These are phyloP conservation scores for Bradynema listronoti DNA, from an alignment of 1,140 invertebrate species.

Conservation along the genomic window DNA sequence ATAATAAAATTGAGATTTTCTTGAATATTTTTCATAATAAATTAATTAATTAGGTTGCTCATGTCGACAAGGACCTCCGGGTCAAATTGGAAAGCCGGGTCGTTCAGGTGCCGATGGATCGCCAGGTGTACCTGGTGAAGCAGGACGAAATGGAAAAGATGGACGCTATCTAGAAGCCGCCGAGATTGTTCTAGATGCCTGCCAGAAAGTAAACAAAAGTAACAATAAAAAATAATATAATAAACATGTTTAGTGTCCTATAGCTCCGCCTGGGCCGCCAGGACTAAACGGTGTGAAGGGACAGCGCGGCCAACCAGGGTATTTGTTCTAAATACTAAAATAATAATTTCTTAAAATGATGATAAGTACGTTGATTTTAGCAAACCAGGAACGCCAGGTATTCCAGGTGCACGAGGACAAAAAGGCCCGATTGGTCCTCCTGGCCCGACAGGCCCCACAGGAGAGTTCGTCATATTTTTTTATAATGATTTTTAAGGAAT, in stretches of 20 bases:
- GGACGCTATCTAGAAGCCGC: conserved; percentile 15
- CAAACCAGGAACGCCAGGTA: conserved; percentile 7
- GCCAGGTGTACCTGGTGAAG: not conserved
- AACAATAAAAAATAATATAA: not conserved
- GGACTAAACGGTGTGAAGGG: conserved; percentile 14
- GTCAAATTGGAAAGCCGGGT: not conserved
- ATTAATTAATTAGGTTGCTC: not conserved
- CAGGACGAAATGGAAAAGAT: conserved; percentile 12
- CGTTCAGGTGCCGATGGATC: not conserved
- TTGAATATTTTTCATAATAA: not conserved
- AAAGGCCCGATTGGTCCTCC: not conserved
- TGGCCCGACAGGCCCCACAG: not conserved
- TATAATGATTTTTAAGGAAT: no score
- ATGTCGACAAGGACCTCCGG: conserved; percentile 1
- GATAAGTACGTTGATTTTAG: conserved; percentile 1
- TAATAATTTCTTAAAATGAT: not conserved
- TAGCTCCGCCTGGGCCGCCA: conserved; percentile 14
- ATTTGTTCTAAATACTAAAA: not conserved
- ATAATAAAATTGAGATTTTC: no score
- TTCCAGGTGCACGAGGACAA: not conserved
- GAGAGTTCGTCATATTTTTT: no score
- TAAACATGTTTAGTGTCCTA: conserved; percentile 10
- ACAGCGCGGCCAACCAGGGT: conserved; percentile 3
- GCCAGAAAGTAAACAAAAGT: conserved; percentile 5
- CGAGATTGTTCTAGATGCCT: conserved; percentile 12